Percentiles rank a stretch among this genome's conserved stretches.
Evolutionary conservation across 2,113 vertebrate species (phyloP).

Genomic region (Platysternon megacephalum): DNA sequence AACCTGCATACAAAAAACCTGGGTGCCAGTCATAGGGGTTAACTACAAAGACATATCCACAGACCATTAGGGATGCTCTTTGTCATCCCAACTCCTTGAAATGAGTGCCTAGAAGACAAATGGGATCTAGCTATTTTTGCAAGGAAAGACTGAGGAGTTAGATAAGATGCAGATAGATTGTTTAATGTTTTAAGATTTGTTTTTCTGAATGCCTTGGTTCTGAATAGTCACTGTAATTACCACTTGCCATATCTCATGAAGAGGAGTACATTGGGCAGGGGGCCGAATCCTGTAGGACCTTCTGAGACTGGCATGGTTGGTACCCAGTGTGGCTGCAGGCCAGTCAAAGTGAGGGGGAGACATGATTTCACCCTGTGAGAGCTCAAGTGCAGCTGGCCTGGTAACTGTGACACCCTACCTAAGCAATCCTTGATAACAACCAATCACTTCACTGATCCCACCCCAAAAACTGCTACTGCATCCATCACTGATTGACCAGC

Average conservation of each 20-base stretch:
- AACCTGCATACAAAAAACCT: not conserved
- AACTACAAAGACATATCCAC: not conserved
- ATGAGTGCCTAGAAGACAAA: not conserved
- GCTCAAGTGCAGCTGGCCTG: not conserved
- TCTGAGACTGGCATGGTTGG: not conserved
- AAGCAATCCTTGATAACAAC: not conserved
- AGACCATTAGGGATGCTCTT: not conserved
- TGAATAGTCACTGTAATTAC: not conserved
- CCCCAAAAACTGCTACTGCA: not conserved
- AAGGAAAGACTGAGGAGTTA: not conserved
- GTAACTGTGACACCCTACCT: not conserved
- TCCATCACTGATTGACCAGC: not conserved
- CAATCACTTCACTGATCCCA: not conserved
- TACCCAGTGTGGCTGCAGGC: not conserved
- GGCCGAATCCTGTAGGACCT: not conserved
- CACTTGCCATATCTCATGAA: not conserved
- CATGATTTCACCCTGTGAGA: not conserved
- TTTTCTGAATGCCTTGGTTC: not conserved
- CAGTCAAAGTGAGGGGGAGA: not conserved
- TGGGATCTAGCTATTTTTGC: not conserved
- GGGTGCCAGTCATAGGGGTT: not conserved
- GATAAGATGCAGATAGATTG: not conserved
- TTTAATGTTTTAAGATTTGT: not conserved
- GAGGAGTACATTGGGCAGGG: not conserved
- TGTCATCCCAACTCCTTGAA: not conserved